These are phyloP conservation scores for Meloe dianella DNA, from an alignment of 2,888 invertebrate genomes.

Conservation along the genomic window DNA sequence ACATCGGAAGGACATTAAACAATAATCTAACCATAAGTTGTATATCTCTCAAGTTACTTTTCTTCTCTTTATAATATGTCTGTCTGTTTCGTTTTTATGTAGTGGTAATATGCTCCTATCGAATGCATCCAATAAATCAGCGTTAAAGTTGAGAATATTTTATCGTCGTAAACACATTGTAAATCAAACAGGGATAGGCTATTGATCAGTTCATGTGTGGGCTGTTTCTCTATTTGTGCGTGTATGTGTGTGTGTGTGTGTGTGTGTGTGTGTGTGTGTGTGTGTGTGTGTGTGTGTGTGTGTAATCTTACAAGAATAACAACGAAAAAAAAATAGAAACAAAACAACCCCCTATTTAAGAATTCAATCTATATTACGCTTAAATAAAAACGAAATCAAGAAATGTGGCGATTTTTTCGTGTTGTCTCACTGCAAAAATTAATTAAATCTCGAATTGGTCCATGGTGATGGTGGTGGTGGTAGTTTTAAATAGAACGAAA, in stretches of 20 bases:
- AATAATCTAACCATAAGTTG: slow-evolving; percentile 41
- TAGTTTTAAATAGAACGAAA: not conserved
- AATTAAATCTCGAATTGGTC: slow-evolving; percentile 47
- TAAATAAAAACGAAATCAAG: not conserved
- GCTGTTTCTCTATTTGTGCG: no score
- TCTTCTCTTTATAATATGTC: not conserved
- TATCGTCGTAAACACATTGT: slow-evolving; percentile 51
- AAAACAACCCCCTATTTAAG: slow-evolving; percentile 14
- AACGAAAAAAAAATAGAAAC: not conserved
- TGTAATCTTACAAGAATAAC: not conserved
- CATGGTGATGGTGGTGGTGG: not conserved
- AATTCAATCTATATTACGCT: slow-evolving; percentile 13
- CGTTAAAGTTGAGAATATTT: slow-evolving; percentile 48
- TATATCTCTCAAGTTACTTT: slow-evolving; percentile 44
- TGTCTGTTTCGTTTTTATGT: slow-evolving; percentile 14
- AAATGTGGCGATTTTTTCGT: slow-evolving; percentile 35
- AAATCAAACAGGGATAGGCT: slow-evolving; percentile 52
- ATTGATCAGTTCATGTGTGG: slow-evolving; percentile 51
- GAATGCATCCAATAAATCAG: slow-evolving; percentile 50
- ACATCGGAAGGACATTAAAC: slow-evolving; percentile 41
- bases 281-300: not conserved
- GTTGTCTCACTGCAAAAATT: slow-evolving; percentile 46
- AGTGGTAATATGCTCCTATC: slow-evolving; percentile 32
- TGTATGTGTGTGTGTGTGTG: no score
- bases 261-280: no score